These are phyloP conservation scores for Phylloscopus trochilus DNA, from an alignment of 2,113 vertebrate genomes.

Conservation along the genomic window DNA sequence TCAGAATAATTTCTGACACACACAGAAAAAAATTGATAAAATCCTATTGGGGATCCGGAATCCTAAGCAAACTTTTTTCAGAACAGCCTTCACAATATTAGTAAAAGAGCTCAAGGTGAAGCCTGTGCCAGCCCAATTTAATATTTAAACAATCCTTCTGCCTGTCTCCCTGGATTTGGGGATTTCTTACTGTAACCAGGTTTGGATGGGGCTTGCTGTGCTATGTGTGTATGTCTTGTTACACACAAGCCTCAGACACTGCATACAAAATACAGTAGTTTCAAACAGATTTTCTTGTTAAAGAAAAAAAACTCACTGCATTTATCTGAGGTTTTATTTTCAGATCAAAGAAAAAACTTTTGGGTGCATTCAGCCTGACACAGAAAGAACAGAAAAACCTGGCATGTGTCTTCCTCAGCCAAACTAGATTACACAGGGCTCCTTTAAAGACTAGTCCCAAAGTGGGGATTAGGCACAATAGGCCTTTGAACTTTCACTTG, in stretches of 20 bases:
- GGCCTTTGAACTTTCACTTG: background rate
- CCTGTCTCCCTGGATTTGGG: background rate
- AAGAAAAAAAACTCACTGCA: background rate
- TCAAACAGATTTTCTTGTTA: background rate
- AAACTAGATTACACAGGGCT: background rate
- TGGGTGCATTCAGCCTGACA: background rate
- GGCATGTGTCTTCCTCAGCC: background rate
- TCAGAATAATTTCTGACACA: background rate
- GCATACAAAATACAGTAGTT: background rate
- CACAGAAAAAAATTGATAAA: background rate
- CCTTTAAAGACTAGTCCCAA: background rate
- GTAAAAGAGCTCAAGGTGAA: background rate
- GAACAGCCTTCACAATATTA: background rate
- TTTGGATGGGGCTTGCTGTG: background rate
- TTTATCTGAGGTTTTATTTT: background rate
- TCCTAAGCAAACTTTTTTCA: background rate
- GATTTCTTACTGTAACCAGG: background rate
- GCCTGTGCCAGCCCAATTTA: background rate
- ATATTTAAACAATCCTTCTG: background rate
- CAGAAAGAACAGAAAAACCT: background rate
- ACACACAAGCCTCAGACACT: background rate
- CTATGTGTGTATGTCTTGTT: background rate
- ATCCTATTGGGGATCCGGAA: background rate
- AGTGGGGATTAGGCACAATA: background rate
- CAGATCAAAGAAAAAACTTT: background rate